These are phyloP conservation scores for Sebastes melanostomus DNA, from an alignment of 2,797 vertebrate genomes.

Conservation along the genomic window DNA sequence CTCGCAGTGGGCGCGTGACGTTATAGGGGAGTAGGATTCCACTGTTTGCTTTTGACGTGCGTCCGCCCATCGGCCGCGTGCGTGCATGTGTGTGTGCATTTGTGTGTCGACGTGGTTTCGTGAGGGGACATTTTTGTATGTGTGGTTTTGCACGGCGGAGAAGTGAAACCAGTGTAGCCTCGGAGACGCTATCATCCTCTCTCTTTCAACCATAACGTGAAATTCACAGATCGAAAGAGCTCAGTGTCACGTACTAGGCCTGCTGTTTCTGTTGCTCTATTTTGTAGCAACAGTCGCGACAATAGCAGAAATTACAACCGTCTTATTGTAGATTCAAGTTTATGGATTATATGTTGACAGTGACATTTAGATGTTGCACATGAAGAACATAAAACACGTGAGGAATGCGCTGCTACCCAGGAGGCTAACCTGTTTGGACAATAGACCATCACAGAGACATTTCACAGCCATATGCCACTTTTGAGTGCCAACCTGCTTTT, in stretches of 20 bases:
- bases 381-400: slow-evolving; percentile 34
- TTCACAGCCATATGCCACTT: slow-evolving; percentile 22
- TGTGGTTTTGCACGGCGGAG: slow-evolving; percentile 67
- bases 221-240: slow-evolving; percentile 36
- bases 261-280: slow-evolving; percentile 17
- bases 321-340: slow-evolving; percentile 5
- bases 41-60: slow-evolving; percentile 61
- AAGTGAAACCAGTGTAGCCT: slow-evolving; percentile 74
- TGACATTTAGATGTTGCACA: slow-evolving; percentile 39
- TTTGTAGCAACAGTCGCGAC: slow-evolving; percentile 3
- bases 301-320: neutral
- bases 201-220: slow-evolving; percentile 38
- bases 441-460: slow-evolving; percentile 41
- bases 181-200: slow-evolving; percentile 45
- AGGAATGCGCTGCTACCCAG: slow-evolving; percentile 51
- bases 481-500: neutral
- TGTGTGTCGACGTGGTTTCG: slow-evolving; percentile 21
- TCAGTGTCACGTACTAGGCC: slow-evolving; percentile 1
- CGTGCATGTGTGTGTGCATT: neutral
- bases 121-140: slow-evolving; percentile 16
- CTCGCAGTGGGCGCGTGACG: slow-evolving; percentile 71
- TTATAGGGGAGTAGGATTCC: slow-evolving; percentile 71
- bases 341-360: slow-evolving; percentile 23
- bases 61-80: slow-evolving; percentile 32
- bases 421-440: slow-evolving; percentile 50